Evolutionary conservation across 2,888 invertebrate genomes (phyloP).

Genomic region (Thecophora atra): DNA sequence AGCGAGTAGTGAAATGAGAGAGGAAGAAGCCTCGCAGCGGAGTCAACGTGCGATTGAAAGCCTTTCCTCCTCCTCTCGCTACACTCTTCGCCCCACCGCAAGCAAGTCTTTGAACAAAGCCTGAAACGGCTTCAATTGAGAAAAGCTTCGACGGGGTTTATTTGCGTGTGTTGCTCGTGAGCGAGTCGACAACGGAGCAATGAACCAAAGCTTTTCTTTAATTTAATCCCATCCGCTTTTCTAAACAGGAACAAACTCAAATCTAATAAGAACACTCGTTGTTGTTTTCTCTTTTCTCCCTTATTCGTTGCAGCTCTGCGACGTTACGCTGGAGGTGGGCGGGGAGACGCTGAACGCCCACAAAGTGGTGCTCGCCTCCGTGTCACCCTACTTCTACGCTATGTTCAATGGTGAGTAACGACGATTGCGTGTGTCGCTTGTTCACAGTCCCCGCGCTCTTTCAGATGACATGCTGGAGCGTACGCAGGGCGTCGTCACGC

Average conservation of each 20-base stretch:
- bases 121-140: not conserved
- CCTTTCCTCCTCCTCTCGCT: not conserved
- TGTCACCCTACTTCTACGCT: slow-evolving; percentile 81
- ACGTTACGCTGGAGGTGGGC: slow-evolving; percentile 74
- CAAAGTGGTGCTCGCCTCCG: slow-evolving; percentile 78
- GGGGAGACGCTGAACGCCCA: slow-evolving; percentile 76
- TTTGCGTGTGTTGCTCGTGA: no score
- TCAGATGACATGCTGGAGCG: slow-evolving; percentile 66
- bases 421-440: not conserved
- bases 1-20: not conserved
- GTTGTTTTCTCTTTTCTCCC: not conserved
- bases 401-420: slow-evolving; percentile 67
- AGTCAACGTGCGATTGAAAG: slow-evolving; percentile 18
- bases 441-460: slow-evolving; percentile 21
- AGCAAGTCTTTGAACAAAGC: not conserved
- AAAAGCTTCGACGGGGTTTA: no score
- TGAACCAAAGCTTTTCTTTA: not conserved
- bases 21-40: not conserved
- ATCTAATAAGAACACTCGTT: no score
- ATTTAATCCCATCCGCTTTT: not conserved
- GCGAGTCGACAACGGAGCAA: not conserved
- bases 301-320: slow-evolving; percentile 60
- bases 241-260: slow-evolving; percentile 1
- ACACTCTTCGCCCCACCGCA: not conserved
- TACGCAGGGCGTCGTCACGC: slow-evolving; percentile 62